Percentiles rank a stretch among this genome's conserved stretches.
phyloP scores from a whole-genome alignment of 2,888 invertebrate species.

The Nudaria mundana region DNA sequence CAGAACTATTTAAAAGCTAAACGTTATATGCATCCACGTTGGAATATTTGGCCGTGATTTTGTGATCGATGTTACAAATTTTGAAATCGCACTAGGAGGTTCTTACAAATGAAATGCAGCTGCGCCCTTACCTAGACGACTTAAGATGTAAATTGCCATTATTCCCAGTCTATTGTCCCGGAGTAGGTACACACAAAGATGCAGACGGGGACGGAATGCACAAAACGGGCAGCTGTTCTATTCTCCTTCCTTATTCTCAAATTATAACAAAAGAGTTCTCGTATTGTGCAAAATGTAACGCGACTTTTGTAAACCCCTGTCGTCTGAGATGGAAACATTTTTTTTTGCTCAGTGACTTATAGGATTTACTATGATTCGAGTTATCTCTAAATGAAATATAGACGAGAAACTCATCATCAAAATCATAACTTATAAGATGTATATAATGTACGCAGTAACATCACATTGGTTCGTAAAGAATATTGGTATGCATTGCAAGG shows the following conservation, averaged over 20 bases:
- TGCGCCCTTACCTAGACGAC: slow-evolving; percentile 73
- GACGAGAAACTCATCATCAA: slow-evolving; percentile 10
- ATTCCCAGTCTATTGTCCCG: slow-evolving; percentile 65
- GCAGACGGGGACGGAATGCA: slow-evolving; percentile 76
- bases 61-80: slow-evolving; percentile 47
- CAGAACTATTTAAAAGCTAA: no score
- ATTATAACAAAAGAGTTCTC: slow-evolving; percentile 60
- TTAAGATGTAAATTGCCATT: slow-evolving; percentile 81
- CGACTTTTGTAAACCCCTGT: slow-evolving; percentile 48
- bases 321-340: slow-evolving; percentile 32
- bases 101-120: slow-evolving; percentile 67
- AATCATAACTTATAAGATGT: slow-evolving; percentile 16
- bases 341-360: slow-evolving; percentile 11
- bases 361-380: slow-evolving; percentile 8
- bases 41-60: no score
- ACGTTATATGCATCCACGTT: no score
- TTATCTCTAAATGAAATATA: slow-evolving; percentile 8
- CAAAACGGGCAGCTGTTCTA: slow-evolving; percentile 76
- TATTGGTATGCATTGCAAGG: slow-evolving; percentile 72
- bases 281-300: slow-evolving; percentile 78
- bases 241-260: slow-evolving; percentile 68
- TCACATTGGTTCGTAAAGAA: slow-evolving; percentile 36
- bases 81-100: slow-evolving; percentile 47
- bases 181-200: slow-evolving; percentile 67
- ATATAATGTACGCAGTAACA: slow-evolving; percentile 12